Conservation (phyloP, 2,797 vertebrate genomes). For the Craterocephalus amniculus region DNA sequence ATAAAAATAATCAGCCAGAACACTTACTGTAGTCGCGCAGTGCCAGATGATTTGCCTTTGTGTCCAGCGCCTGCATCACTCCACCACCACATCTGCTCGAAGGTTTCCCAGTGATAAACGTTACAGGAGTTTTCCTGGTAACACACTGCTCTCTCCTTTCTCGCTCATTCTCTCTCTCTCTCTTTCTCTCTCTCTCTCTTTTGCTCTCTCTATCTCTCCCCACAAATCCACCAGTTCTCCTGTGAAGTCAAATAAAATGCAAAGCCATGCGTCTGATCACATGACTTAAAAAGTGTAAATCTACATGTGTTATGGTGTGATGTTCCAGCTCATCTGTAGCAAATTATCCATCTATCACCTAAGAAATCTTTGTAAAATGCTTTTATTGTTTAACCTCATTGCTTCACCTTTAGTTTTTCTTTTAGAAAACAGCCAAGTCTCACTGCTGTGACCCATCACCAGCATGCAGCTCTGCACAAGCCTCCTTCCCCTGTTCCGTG, state of each 20-base stretch:
- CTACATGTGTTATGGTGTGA: background rate
- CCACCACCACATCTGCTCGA: slow-evolving; percentile 54
- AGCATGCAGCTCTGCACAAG: slow-evolving; percentile 28
- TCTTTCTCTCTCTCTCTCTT: slow-evolving; percentile 3
- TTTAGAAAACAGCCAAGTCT: slow-evolving; percentile 9
- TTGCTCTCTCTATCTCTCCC: slow-evolving; percentile 13
- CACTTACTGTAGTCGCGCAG: slow-evolving; percentile 70
- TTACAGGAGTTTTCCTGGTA: slow-evolving; percentile 63
- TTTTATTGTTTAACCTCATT: slow-evolving; percentile 2
- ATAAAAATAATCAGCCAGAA: slow-evolving; percentile 46
- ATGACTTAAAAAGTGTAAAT: slow-evolving; percentile 10
- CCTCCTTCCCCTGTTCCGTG: slow-evolving; percentile 30
- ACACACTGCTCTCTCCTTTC: slow-evolving; percentile 25
- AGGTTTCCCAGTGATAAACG: slow-evolving; percentile 47
- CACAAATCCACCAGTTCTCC: slow-evolving; percentile 40
- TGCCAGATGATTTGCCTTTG: slow-evolving; percentile 45
- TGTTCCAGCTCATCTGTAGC: background rate
- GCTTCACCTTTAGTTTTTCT: background rate
- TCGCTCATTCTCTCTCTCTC: slow-evolving; percentile 15
- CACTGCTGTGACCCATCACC: slow-evolving; percentile 16
- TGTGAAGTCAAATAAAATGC: slow-evolving; percentile 24
- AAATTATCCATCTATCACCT: background rate
- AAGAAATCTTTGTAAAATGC: background rate
- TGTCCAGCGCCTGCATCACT: slow-evolving; percentile 66
- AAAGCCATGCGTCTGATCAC: slow-evolving; percentile 11